Conservation (phyloP, 2,113 vertebrate species). For the Lasiurus borealis region DNA sequence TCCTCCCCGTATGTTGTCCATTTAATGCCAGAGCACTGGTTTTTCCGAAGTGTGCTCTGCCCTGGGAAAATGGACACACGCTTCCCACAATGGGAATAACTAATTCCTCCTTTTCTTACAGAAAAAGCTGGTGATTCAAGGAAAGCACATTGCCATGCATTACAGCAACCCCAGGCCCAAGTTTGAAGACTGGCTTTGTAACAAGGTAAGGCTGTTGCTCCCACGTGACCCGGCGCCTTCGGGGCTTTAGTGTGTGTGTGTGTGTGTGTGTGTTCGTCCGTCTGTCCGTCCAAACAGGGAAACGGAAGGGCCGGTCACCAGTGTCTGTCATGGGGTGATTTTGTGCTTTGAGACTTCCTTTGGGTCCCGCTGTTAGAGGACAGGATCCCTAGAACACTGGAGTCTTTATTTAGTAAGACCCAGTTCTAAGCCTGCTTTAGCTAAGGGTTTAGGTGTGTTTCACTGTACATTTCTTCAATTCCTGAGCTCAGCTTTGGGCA, state of each 20-base stretch:
- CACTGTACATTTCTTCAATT: slow-evolving; percentile 24
- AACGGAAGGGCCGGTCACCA: neutral
- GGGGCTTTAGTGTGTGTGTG: neutral
- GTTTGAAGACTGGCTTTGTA: slow-evolving; percentile 99
- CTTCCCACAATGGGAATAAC: slow-evolving; percentile 89
- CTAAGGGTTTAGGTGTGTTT: slow-evolving; percentile 46
- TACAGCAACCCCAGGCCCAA: slow-evolving; percentile 99
- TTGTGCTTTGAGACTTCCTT: slow-evolving; percentile 6
- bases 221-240: neutral
- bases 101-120: slow-evolving; percentile 91
- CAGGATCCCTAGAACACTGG: neutral
- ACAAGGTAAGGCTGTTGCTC: slow-evolving; percentile 89
- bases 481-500: neutral
- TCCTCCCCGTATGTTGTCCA: slow-evolving; percentile 92
- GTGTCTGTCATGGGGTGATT: neutral
- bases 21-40: slow-evolving; percentile 93
- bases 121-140: slow-evolving; percentile 97
- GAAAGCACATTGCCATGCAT: slow-evolving; percentile 98
- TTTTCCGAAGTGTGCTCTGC: slow-evolving; percentile 98
- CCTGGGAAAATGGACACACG: slow-evolving; percentile 90
- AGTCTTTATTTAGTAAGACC: neutral
- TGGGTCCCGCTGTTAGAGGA: neutral
- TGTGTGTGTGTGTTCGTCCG: neutral
- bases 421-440: slow-evolving; percentile 9
- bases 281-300: neutral